Conservation (phyloP, 2,888 invertebrate genomes). For the Sisyra nigra region DNA sequence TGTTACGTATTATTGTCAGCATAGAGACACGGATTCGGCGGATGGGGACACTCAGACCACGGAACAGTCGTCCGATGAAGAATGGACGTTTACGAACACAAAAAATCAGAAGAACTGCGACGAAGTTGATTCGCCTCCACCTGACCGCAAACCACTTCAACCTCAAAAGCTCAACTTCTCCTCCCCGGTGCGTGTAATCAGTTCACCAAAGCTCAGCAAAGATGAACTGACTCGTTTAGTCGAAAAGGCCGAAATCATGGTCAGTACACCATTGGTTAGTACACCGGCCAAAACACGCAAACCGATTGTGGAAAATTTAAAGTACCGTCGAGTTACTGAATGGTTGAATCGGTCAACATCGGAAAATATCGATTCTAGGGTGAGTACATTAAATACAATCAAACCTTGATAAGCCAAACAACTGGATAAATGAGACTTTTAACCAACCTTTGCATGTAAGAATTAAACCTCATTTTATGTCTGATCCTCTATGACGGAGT, state of each 20-base stretch:
- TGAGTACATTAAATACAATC: too few species aligned
- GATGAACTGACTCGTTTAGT: constrained; percentile 58
- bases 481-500: too few species aligned
- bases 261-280: constrained; percentile 28
- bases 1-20: constrained; percentile 73
- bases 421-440: too few species aligned
- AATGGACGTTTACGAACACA: constrained; percentile 41
- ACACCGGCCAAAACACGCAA: constrained; percentile 25
- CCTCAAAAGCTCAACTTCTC: constrained; percentile 6
- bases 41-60: constrained; percentile 26
- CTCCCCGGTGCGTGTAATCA: background rate
- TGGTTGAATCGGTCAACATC: constrained; percentile 43
- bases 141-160: constrained; percentile 17
- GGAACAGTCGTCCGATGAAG: constrained; percentile 45
- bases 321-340: constrained; percentile 51
- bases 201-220: constrained; percentile 29
- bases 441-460: too few species aligned
- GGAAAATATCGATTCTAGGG: constrained; percentile 24
- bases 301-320: constrained; percentile 34
- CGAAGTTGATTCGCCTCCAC: constrained; percentile 10
- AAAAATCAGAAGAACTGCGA: constrained; percentile 10
- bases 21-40: constrained; percentile 67
- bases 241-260: constrained; percentile 65
- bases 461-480: too few species aligned
- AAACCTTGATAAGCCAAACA: too few species aligned